Evolutionary conservation across 2,797 vertebrate genomes (phyloP), one percentile per base, ranked within the genome.

Genomic region (Malurus leucopterus): DNA sequence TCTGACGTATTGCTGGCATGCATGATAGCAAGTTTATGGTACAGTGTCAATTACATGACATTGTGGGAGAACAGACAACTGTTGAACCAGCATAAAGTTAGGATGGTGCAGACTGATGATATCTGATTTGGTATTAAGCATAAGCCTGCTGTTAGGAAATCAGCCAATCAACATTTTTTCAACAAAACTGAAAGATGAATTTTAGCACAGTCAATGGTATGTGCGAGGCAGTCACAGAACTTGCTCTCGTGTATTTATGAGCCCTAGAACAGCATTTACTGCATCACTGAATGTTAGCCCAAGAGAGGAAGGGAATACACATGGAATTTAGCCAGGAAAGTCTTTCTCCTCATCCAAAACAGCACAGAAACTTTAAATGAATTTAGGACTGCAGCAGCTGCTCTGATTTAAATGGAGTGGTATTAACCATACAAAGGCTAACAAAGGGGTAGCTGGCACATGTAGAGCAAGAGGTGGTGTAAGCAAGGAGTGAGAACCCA

Each of bases 11-110:
- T 88, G 63, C 70, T 20, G 32, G 80, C 3, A 17, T 47, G 77
- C 67, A 50, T 32, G 55, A 81, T 49, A 75, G 85, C 49, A 84
- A 91, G 70, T 88, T 93, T 75, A 63, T 81, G 73, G 82, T 84
- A 72, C 70, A 84, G 50, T 58, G 76, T 79, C 87, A 78, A 43
- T 91, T 90, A 78, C 59, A 78, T 73, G 85, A 91, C 88, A 81
- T 46, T 76, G 58, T 49, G 64, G 41, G 70, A 89, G 53, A 86
- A 92, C 0, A 92, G 85, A 93, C 92, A 94, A 89, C 82, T 94
- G 88, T 89, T 92, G 88, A 95, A 70, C 53, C 88, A 93, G 91
- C 86, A 93, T 70, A 93, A 93, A 92, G 78, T 79, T 44, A 89
- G 76, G 88, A 89, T 54, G n/a, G 73, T 67, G 70, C 77, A 94